Conservation (phyloP, 2,888 invertebrate species). For the Conistra vaccinii region DNA sequence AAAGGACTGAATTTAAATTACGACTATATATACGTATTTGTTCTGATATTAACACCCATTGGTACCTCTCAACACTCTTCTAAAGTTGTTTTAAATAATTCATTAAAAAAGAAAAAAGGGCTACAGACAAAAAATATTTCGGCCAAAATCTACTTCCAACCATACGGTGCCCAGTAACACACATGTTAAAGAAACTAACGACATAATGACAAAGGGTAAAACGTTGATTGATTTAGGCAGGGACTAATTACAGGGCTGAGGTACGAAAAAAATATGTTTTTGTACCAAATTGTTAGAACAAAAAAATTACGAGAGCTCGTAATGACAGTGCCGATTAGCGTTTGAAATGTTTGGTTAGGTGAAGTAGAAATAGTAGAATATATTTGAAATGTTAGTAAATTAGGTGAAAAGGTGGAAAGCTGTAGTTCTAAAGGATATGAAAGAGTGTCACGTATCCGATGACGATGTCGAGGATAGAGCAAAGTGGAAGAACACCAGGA, state of each 20-base stretch:
- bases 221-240: conserved; percentile 67
- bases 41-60: background rate
- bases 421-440: no score
- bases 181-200: conserved; percentile 63
- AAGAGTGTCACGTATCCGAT: no score
- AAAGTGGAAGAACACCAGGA: no score
- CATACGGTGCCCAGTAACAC: conserved; percentile 36
- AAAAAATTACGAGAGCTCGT: conserved; percentile 50
- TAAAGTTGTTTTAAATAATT: background rate
- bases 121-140: background rate
- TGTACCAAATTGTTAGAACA: conserved; percentile 52
- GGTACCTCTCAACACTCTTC: background rate
- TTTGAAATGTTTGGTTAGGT: conserved; percentile 33
- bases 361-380: conserved; percentile 14
- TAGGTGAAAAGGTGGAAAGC: no score
- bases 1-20: background rate
- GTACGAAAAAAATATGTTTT: conserved; percentile 57
- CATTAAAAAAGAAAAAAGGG: background rate
- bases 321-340: conserved; percentile 64
- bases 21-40: background rate
- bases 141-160: conserved; percentile 6
- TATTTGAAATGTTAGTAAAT: conserved; percentile 5
- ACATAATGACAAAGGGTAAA: conserved; percentile 64
- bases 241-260: conserved; percentile 63
- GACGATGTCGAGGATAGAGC: no score